Base-by-base conservation (phyloP, 2,113 vertebrate species). In the Hiodon tergisus region DNA sequence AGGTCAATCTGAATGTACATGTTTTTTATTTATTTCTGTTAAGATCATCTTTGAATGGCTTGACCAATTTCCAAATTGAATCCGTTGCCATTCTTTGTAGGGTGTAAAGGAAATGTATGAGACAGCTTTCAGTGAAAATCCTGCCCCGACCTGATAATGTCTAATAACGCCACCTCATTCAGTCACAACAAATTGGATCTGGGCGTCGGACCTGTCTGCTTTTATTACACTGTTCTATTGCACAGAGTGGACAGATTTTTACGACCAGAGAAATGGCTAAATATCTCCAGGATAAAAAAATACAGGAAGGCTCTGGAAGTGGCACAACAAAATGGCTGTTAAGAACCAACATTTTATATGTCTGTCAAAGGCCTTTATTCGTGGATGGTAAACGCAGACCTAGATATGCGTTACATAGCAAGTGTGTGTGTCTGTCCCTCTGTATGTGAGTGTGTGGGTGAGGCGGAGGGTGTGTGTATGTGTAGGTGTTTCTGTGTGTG, bases 101-200 rank as follows among this genome's bases (percentile, higher is more conserved):
- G 54, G 54, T 60, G 66, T 14, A 8, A 16, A 53, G n/a, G 14
- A 8, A 65, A 46, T 5, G 9, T 4, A 50, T 14, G 4, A 47
- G 46, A 8, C n/a, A 72, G 62, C 51, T 61, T 72, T 71, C 51
- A 57, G 62, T 69, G 70, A 74, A 69, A 6, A 47, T n/a, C 13
- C 31, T n/a, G 55, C 3, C 46, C 57, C 59, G 47, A 47, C 71
- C 59, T 72, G 57, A 65, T 65, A 69, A 66, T 70, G 16, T 57
- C 17, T 14, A 57, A n/a, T 65, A 60, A 73, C 31, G 61, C 73
- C 71, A 69, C 77, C 71, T 80, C 80, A 78, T 75, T 84, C 58
- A 4, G 76, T 86, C 81, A 80, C 68, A 6, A 72, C 71, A 57
- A 71, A 86, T 83, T 63, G 71, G 75, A 77, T 86, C 87, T 78